Evolutionary conservation across 2,888 invertebrate genomes (phyloP).

Genomic region (Drosophila neutralis): DNA sequence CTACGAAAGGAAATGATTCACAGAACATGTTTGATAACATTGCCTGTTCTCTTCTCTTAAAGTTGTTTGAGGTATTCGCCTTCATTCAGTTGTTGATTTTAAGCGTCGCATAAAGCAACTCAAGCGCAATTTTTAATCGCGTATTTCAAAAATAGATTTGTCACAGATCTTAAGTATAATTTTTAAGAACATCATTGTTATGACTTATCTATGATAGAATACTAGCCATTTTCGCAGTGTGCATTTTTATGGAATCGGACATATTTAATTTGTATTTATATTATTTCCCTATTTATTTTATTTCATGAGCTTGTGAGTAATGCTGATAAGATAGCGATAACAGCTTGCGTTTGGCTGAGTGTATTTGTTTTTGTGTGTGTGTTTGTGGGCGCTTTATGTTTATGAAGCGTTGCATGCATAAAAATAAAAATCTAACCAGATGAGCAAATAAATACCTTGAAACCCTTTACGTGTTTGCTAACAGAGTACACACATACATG

Average conservation of each 20-base stretch:
- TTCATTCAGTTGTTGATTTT: not conserved
- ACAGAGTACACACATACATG: not conserved
- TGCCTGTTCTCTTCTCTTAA: slow-evolving; percentile 10
- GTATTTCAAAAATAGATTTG: not conserved
- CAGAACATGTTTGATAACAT: slow-evolving; percentile 26
- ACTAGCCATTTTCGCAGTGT: not conserved
- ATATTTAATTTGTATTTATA: not conserved
- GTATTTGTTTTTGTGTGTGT: not conserved
- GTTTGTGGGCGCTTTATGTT: not conserved
- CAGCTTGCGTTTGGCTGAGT: slow-evolving; percentile 14
- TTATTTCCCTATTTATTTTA: not conserved
- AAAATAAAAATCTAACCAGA: slow-evolving; percentile 36
- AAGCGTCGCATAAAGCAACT: not conserved
- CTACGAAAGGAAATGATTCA: slow-evolving; percentile 35
- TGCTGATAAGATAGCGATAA: slow-evolving; percentile 58
- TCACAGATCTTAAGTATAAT: not conserved
- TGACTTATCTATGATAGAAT: not conserved
- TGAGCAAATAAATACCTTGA: slow-evolving; percentile 34
- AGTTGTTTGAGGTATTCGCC: not conserved
- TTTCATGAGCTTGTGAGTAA: slow-evolving; percentile 20
- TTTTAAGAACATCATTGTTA: not conserved
- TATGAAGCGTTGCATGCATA: not conserved
- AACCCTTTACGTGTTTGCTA: slow-evolving; percentile 27
- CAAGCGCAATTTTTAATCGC: not conserved
- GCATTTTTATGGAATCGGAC: not conserved